phyloP scores from a whole-genome alignment of 2,797 vertebrate genomes.

The Hydrophis major region DNA sequence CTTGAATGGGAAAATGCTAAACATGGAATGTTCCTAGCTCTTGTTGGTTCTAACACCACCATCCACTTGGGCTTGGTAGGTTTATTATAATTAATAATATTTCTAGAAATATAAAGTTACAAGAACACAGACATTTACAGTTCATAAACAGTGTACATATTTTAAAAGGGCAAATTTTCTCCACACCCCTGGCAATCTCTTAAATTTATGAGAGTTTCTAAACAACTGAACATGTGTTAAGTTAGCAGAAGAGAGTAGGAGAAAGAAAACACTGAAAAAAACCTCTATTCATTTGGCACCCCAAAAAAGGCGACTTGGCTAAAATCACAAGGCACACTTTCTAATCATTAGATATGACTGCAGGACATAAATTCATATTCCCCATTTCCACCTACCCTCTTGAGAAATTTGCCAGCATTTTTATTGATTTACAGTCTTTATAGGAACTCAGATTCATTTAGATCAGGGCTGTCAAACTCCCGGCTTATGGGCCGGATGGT shows the following conservation, averaged over 20 bases:
- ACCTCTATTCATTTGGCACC: neutral
- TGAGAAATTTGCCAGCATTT: neutral
- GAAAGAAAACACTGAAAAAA: neutral
- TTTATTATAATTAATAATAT: neutral
- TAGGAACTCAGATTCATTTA: neutral
- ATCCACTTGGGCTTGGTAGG: neutral
- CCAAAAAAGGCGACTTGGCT: neutral
- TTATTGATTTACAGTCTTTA: neutral
- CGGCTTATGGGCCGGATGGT: no score
- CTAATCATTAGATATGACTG: neutral
- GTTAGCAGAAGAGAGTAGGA: neutral
- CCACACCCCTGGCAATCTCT: neutral
- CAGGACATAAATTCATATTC: neutral
- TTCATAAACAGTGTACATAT: neutral
- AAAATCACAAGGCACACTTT: neutral
- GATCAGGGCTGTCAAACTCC: neutral
- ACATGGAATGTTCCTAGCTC: neutral
- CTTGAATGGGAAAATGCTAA: neutral
- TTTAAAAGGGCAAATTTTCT: neutral
- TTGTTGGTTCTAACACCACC: neutral
- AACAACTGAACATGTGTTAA: neutral
- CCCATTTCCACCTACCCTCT: neutral
- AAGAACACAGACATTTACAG: neutral
- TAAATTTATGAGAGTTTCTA: neutral
- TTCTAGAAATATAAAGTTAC: neutral